Base-by-base conservation (phyloP, 2,888 invertebrate genomes). In the Acanthosepion pharaonis region DNA sequence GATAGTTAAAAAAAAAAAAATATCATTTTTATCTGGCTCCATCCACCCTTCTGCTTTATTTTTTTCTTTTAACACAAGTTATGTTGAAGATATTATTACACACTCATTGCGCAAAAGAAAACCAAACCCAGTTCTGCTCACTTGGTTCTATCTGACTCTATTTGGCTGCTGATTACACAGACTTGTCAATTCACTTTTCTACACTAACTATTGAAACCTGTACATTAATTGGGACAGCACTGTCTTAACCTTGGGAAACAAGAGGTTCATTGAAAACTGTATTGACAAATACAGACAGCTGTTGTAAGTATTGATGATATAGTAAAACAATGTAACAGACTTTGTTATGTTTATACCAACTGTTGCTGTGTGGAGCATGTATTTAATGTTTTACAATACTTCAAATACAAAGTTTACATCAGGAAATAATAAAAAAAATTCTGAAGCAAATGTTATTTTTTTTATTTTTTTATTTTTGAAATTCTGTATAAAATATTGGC, bases 261-360 rank as follows among this genome's bases (percentile, higher is more conserved):
- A 78, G 78, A 78, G 78, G 78, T 78, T 78, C 59, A 78, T 33
- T n/a, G 78, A 78, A n/a, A n/a, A 78, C n/a, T 92, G 92, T 92
- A 48, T 51, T 92, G 51, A 42, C 48, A n/a, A 92, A 51, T 92
- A 92, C 92, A 25, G 92, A 42, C 48, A 53, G 51, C 48, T 92
- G 92, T 92, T 92, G 92, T 92, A 92, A 92, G 92, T 92, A 92
- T 92, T 92, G 51, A 28, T 53, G 51, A 92, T 92, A 28, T 51
- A 48, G 51, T 53, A 92, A 92, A 92, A 92, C 49, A 92, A 48
- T 51, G 51, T 49, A 28, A 92, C 48, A 92, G 49, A 92, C 92
- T 92, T 92, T 92, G 92, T 92, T 92, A 92, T 92, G 92, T 92
- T 92, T 92, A 42, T 92, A 92, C 92, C 48, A 92, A 53, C 49